Conservation (phyloP, 2,888 invertebrate genomes). For the Tetheella fluctuosa region DNA sequence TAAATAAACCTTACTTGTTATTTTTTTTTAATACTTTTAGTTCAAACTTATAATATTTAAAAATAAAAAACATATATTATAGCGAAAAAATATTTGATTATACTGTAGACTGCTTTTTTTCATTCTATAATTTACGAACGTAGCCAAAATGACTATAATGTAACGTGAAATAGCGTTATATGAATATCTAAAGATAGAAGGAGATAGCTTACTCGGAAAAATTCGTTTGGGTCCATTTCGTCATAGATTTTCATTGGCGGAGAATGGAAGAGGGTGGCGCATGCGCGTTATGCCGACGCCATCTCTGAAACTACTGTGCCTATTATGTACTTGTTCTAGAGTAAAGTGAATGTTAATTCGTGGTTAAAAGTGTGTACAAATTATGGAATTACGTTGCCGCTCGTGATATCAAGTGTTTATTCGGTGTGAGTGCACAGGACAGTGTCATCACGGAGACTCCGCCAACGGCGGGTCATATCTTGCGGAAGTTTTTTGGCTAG, state of each 20-base stretch:
- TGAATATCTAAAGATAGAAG: constrained; percentile 20
- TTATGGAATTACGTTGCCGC: constrained; percentile 65
- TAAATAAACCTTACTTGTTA: no score
- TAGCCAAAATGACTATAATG: not conserved
- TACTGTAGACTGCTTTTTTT: not conserved
- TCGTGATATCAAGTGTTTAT: constrained; percentile 61
- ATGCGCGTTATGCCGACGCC: constrained; percentile 85
- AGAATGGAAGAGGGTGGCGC: constrained; percentile 78
- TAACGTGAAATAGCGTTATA: constrained; percentile 36
- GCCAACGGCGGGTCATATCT: constrained; percentile 66
- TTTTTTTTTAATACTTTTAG: no score
- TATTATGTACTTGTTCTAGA: constrained; percentile 69
- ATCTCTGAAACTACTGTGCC: constrained; percentile 80
- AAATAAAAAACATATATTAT: no score
- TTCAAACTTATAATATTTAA: no score
- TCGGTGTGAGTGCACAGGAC: constrained; percentile 50
- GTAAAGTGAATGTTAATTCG: constrained; percentile 66
- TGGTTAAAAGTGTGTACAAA: constrained; percentile 63
- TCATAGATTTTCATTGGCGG: constrained; percentile 70
- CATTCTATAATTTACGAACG: not conserved
- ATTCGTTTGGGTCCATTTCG: constrained; percentile 51
- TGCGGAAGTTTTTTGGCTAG: constrained; percentile 76
- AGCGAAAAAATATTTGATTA: no score
- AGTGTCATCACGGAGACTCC: constrained; percentile 53
- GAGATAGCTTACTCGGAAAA: constrained; percentile 47